These are phyloP conservation scores for Fopius arisanus DNA, from an alignment of 1,140 invertebrate genomes.

Conservation along the genomic window DNA sequence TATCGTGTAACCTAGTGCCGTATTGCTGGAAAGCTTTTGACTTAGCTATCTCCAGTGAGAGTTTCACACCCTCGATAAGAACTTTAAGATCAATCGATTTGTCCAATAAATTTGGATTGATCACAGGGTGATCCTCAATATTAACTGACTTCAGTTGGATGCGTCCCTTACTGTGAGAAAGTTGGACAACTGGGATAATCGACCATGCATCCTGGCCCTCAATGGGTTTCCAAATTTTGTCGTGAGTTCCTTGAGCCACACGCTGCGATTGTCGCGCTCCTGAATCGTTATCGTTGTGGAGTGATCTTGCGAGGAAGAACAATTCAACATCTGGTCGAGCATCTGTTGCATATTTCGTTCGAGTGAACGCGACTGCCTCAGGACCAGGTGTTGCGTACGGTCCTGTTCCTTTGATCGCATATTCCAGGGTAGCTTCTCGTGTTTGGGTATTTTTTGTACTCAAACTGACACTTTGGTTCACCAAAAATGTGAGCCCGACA, in stretches of 20 bases:
- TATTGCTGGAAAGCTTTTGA: slow-evolving; percentile 83
- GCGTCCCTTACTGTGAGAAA: slow-evolving; percentile 63
- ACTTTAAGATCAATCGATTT: slow-evolving; percentile 79
- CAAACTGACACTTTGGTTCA: slow-evolving; percentile 56
- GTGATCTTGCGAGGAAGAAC: slow-evolving; percentile 62
- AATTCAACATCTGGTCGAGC: slow-evolving; percentile 68
- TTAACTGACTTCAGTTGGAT: slow-evolving; percentile 77
- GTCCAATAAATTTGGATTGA: slow-evolving; percentile 89
- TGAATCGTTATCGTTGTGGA: slow-evolving; percentile 72
- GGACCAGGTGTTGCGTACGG: slow-evolving; percentile 62
- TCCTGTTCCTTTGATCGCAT: slow-evolving; percentile 59
- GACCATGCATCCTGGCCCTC: slow-evolving; percentile 67
- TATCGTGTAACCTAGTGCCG: slow-evolving; percentile 75
- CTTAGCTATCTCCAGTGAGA: slow-evolving; percentile 74
- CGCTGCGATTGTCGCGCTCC: slow-evolving; percentile 66
- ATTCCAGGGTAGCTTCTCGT: slow-evolving; percentile 51
- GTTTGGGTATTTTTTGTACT: slow-evolving; percentile 36
- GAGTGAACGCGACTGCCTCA: slow-evolving; percentile 65
- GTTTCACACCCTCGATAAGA: slow-evolving; percentile 81
- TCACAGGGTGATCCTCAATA: slow-evolving; percentile 84
- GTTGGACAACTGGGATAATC: slow-evolving; percentile 54
- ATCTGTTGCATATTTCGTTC: slow-evolving; percentile 62
- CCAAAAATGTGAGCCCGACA: slow-evolving; percentile 69
- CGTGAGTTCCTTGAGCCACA: slow-evolving; percentile 58
- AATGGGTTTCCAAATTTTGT: slow-evolving; percentile 49